phyloP scores from a whole-genome alignment of 2,797 vertebrate genomes.

The Uromys caudimaculatus region DNA sequence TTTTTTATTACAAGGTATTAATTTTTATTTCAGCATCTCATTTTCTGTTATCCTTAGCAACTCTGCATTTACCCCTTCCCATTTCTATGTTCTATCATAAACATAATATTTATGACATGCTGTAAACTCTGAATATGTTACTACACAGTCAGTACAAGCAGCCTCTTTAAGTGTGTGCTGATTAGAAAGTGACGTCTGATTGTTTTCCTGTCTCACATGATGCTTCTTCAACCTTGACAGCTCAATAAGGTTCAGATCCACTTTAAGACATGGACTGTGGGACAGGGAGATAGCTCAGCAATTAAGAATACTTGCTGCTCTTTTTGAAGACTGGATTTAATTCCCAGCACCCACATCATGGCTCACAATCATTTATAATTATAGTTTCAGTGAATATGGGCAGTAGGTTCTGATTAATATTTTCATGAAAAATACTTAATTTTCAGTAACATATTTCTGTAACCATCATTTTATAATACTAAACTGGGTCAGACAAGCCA shows the following conservation, averaged over 20 bases:
- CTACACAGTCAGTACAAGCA: not conserved
- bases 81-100: constrained; percentile 9
- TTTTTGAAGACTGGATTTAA: not conserved
- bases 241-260: not conserved
- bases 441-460: constrained; percentile 1
- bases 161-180: not conserved
- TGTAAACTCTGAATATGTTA: not conserved
- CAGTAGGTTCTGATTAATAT: constrained; percentile 4
- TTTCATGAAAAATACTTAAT: constrained; percentile 26
- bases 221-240: constrained; percentile 6
- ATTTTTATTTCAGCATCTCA: constrained; percentile 39
- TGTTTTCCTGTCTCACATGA: not conserved
- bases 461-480: constrained; percentile 14
- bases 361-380: not conserved
- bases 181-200: not conserved
- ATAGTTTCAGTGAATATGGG: not conserved
- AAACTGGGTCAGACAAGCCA: not conserved
- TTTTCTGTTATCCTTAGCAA: not conserved
- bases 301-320: not conserved
- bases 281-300: not conserved
- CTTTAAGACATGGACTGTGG: not conserved
- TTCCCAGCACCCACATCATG: not conserved
- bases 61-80: not conserved
- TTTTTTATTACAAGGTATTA: constrained; percentile 26
- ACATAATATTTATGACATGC: not conserved